Evolutionary conservation across 2,113 vertebrate species (phyloP), one percentile per base, ranked within the genome.

Genomic region (Oenanthe oenanthe): DNA sequence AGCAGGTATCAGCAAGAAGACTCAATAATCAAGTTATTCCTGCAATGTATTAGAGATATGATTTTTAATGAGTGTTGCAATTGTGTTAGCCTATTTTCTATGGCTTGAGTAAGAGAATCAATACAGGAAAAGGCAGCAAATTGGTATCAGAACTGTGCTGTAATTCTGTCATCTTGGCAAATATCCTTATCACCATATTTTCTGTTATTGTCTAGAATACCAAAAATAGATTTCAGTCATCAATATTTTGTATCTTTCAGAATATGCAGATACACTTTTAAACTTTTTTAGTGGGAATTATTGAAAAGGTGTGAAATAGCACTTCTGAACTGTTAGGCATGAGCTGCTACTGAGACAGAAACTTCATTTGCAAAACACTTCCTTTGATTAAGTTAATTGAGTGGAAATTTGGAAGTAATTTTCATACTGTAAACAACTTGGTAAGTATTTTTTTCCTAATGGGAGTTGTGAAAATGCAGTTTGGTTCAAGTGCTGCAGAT

Each of bases 381-480:
- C 50, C 56, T 85, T 91, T 94, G 66, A 88, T 94, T 90, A 83
- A 76, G 43, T 75, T 93, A 86, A 86, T 84, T 68, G 60, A 75
- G 47, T 86, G 74, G 66, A 68, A 91, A 92, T 92, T 89, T 68
- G 9, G 31, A 88, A 89, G 78, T 87, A 48, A 75, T 93, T 96
- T 81, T 63, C 36, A n/a, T 75, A 21, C 53, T 68, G 66, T 88
- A 92, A 94, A 75, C 50, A 85, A 32, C 45, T 85, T 93, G 34
- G 18, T 63, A 88, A 40, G 9, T 91, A 43, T 75, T 75, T 68
- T 60, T 85, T 90, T 63, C 48, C n/a, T 79, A 10, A 53, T 34
- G 43, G 50, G 28, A 73, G 10, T 74, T 31, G 26, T 91, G 38
- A 74, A 95, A 93, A 74, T 77, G 56, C 17, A 65, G 26, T 77